These are phyloP conservation scores for Cryptoblepharus egeriae DNA, from an alignment of 2,797 vertebrate genomes.

Conservation along the genomic window DNA sequence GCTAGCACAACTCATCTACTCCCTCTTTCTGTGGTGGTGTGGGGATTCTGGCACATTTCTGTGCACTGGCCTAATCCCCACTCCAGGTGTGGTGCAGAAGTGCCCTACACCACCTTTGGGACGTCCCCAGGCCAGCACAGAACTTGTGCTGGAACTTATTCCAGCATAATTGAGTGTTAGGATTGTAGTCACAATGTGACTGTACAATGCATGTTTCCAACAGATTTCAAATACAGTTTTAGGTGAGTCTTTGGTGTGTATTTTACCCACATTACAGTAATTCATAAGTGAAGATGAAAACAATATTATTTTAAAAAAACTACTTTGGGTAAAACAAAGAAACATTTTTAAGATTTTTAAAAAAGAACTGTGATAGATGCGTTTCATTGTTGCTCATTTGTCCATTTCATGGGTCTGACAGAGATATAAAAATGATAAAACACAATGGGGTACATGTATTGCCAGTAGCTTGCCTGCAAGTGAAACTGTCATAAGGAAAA, in stretches of 20 bases:
- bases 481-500: neutral
- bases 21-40: too few relatives aligned
- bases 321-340: neutral
- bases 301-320: neutral
- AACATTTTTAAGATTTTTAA: neutral
- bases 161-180: too few relatives aligned
- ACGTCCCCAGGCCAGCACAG: too few relatives aligned
- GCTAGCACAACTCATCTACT: too few relatives aligned
- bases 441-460: conserved; percentile 9
- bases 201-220: neutral
- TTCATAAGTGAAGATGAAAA: neutral
- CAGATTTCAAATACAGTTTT: neutral
- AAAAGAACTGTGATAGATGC: neutral
- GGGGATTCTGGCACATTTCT: too few relatives aligned
- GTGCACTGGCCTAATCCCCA: too few relatives aligned
- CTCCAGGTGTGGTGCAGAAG: too few relatives aligned
- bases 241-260: too few relatives aligned
- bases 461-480: neutral
- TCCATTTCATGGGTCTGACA: neutral
- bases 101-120: too few relatives aligned
- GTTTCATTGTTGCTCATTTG: neutral
- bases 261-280: too few relatives aligned
- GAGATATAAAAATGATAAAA: neutral
- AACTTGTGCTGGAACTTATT: too few relatives aligned
- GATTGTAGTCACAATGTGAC: neutral